Evolutionary conservation across 2,113 vertebrate species (phyloP), one percentile per base, ranked within the genome.

Genomic region (Romanogobio albipinnatus): DNA sequence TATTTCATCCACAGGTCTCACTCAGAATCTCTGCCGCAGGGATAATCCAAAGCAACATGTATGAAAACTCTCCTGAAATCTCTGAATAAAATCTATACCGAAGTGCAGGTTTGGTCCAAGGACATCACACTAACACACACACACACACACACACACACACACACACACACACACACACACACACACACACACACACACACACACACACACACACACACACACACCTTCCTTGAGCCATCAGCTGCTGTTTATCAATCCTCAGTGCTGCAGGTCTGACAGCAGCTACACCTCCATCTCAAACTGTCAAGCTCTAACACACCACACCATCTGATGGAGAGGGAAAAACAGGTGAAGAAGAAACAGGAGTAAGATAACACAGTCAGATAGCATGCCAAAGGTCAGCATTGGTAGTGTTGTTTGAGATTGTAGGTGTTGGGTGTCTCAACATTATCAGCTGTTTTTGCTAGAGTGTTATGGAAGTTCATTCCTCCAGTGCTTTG

Each of bases 241-340:
- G 71, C 79, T 84, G 71, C 76, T 83, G 87, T 88, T 88, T 81
- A 88, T 88, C 87, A 88, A 84, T 86, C 78, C 24, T 29, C 76
- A 76, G 61, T 70, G 36, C 61, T 76, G 76, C 76, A 70, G 59
- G 70, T 76, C 81, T 88, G 84, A 84, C 84, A 86, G 84, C 45
- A 49, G 45, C 61, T 68, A 68, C 79, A 81, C 79, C 79, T 81
- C 79, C 61, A 51, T 81, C 61, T 81, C 61, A 14, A 29, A 24
- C 61, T 81, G 79, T 81, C 79, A 81, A 39, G 79, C 45, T 81
- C 79, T 19, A 51, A 81, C 61, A 53, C 79, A 51, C 39, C 61
- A 22, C 45, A 81, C 61, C 26, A 11, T 49, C 45, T 66, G 45
- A 66, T 81, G 61, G 45, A 81, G 59, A 49, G 70, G 79, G 62